phyloP scores from a whole-genome alignment of 1,140 invertebrate species.

The Lutraria rhynchaena region DNA sequence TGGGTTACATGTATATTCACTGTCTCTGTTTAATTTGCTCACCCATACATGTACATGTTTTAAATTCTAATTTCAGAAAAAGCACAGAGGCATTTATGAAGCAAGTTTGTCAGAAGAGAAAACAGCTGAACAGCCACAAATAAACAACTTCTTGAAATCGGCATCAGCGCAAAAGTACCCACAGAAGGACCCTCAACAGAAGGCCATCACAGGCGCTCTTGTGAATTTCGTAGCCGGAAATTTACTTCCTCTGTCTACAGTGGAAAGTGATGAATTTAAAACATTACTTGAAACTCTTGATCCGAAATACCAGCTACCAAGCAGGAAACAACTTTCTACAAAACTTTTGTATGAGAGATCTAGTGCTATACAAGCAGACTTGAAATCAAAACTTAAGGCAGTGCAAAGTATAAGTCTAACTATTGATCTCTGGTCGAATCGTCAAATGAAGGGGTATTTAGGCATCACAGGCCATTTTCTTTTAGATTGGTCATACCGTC shows the following conservation, averaged over 20 bases:
- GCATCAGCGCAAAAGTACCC: too few species aligned
- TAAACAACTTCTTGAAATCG: too few species aligned
- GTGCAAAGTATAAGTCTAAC: constrained; percentile 47
- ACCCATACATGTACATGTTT: too few species aligned
- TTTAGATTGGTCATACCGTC: constrained; percentile 32
- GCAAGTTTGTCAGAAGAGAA: too few species aligned
- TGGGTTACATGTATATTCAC: too few species aligned
- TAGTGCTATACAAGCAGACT: constrained; percentile 1
- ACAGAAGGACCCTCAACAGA: too few species aligned
- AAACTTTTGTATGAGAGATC: constrained; percentile 47
- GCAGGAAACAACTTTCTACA: constrained; percentile 48
- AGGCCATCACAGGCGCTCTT: too few species aligned
- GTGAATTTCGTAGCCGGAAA: not conserved
- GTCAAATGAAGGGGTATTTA: constrained; percentile 39
- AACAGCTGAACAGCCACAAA: too few species aligned
- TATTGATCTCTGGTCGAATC: constrained; percentile 53
- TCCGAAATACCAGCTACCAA: constrained; percentile 48
- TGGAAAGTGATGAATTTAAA: constrained; percentile 38
- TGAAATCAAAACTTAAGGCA: constrained; percentile 28
- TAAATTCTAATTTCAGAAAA: too few species aligned
- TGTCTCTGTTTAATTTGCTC: too few species aligned
- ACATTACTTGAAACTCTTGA: constrained; percentile 31
- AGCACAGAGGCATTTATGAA: too few species aligned
- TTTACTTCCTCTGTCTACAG: constrained; percentile 21
- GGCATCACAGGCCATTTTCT: constrained; percentile 53